Base-by-base conservation (phyloP, 64 coral and sea anemone genomes). In the Montipora sp. region DNA sequence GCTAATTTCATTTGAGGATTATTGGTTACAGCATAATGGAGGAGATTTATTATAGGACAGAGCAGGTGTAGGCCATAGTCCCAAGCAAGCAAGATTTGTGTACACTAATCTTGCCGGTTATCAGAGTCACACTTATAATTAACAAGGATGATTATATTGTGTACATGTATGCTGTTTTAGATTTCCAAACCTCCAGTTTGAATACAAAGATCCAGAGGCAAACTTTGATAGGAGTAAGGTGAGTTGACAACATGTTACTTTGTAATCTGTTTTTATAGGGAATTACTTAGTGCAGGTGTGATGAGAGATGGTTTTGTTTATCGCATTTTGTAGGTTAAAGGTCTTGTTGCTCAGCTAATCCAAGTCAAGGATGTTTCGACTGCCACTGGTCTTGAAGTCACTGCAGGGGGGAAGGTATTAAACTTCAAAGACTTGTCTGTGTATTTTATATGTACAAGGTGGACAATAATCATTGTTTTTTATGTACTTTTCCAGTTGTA, bases 141-240 rank as follows among this genome's bases (percentile, higher is more conserved):
- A 36, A 50, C 2, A 13, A 49, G 10, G 18, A 10, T 9, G 72
- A 49, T 74, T 76, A 36, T 36, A 36, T 36, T 36, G 2, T 36
- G 36, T 36, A 36, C 36, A 36, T 73, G 4, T 43, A 7, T 84
- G 24, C 18, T 24, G 83, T 91, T 82, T 73, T 51, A 98, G 97
- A 68, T 98, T 98, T 92, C 97, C 97, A 48, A 98, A 96, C 46
- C 81, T 98, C 79, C 88, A 96, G 76, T 98, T 98, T 94, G 88
- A 96, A 9, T 98, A 98, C 65, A 96, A 91, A 86, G 91, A 98
- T 70, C 97, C 97, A 21, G 97, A 98, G 76, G 51, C 97, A 88
- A 95, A 82, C 1, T 98, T 98, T 87, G 84, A 98, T 85, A 80
- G 94, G 5, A 94, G 13, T 36, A 98, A 98, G 83, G 97, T 98